Evolutionary conservation across 2,113 vertebrate genomes (phyloP).

Genomic region (Brachypodius melanocephalos): DNA sequence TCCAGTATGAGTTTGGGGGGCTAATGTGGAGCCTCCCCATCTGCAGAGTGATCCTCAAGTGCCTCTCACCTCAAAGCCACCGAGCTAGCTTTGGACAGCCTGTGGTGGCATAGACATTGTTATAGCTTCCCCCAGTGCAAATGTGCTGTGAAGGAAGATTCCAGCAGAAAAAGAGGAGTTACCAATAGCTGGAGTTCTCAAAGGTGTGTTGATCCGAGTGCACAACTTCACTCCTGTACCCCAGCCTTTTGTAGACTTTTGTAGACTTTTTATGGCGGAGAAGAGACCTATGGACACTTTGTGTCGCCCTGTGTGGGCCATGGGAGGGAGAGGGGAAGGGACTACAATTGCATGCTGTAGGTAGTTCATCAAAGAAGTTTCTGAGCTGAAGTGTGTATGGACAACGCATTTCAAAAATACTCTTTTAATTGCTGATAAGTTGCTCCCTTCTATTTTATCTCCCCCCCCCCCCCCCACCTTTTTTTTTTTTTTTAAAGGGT

Average conservation of each 20-base stretch:
- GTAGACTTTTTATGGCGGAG: background rate
- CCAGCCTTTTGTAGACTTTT: background rate
- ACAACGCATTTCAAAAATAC: conserved; percentile 11
- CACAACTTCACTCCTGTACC: background rate
- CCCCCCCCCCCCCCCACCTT: background rate
- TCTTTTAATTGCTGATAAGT: background rate
- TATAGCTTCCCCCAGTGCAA: background rate
- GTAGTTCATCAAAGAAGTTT: background rate
- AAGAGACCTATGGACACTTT: background rate
- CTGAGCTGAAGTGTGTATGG: background rate
- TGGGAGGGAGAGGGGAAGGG: background rate
- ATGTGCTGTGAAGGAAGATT: background rate
- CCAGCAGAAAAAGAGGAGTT: background rate
- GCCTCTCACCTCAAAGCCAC: background rate
- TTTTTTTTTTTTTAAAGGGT: background rate
- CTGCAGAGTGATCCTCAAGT: background rate
- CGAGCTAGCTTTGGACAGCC: background rate
- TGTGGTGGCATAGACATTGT: background rate
- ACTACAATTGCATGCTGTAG: background rate
- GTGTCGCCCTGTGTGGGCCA: background rate
- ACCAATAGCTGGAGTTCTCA: background rate
- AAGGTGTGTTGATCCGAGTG: background rate
- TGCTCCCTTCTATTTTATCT: background rate
- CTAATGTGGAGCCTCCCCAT: background rate
- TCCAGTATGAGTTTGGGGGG: background rate